Evolutionary conservation across 2,797 vertebrate genomes (phyloP).

Genomic region (Decapterus maruadsi): DNA sequence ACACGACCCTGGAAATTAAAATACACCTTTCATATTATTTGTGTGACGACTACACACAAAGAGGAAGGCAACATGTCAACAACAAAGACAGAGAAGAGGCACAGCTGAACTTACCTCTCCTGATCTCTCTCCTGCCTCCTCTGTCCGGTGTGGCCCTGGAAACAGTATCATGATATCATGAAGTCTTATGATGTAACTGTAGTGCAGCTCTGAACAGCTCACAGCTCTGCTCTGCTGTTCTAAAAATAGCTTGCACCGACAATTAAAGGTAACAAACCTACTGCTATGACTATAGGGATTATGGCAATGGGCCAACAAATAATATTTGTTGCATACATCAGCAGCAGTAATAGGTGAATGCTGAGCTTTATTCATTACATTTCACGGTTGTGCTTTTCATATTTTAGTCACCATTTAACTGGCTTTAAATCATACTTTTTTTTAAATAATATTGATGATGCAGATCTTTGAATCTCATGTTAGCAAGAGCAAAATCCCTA

Average conservation of each 20-base stretch:
- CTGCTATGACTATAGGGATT: too few relatives aligned
- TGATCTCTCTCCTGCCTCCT: constrained; percentile 65
- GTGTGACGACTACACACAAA: neutral
- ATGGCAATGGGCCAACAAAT: too few relatives aligned
- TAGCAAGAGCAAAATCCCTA: neutral
- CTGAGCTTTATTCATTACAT: neutral
- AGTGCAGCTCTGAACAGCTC: too few relatives aligned
- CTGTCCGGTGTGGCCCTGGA: constrained; percentile 65
- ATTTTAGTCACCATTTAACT: neutral
- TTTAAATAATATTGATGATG: neutral
- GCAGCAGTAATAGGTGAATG: too few relatives aligned
- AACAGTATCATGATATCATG: constrained; percentile 19
- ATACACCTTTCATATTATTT: neutral
- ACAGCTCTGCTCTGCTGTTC: too few relatives aligned
- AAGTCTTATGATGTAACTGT: neutral
- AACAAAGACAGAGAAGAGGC: neutral
- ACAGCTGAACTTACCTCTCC: constrained; percentile 59
- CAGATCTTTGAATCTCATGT: neutral
- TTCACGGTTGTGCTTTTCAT: too few relatives aligned
- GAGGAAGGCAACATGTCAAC: neutral
- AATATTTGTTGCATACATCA: too few relatives aligned
- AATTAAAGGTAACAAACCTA: too few relatives aligned
- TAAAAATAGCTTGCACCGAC: too few relatives aligned
- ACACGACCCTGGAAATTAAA: constrained; percentile 48
- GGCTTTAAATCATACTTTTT: neutral